phyloP scores from a whole-genome alignment of 2,888 invertebrate genomes.

The Blera fallax region DNA sequence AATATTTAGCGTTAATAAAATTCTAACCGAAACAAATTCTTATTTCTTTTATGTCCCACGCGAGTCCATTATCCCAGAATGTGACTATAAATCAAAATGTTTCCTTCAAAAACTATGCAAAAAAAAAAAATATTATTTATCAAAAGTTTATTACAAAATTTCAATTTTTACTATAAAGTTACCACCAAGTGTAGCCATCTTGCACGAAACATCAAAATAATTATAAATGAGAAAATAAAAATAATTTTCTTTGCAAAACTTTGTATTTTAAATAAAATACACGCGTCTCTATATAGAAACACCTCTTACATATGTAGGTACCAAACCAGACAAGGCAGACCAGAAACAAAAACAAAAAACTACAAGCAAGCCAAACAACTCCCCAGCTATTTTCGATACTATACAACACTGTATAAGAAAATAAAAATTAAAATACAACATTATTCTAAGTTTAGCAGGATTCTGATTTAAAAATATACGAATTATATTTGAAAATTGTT shows the following conservation, averaged over 20 bases:
- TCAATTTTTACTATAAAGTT: background rate
- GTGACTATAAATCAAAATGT: background rate
- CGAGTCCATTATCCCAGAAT: background rate
- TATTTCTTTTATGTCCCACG: slow-evolving; percentile 14
- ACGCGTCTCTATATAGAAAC: slow-evolving; percentile 5
- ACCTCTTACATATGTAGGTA: background rate
- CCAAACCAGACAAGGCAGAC: background rate
- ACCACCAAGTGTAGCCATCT: slow-evolving; percentile 2
- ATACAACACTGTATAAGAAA: background rate
- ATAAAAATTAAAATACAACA: slow-evolving; percentile 23
- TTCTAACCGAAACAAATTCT: background rate
- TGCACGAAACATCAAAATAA: background rate
- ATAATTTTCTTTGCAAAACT: too few relatives aligned
- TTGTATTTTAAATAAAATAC: background rate
- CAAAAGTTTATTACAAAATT: background rate
- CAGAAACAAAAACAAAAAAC: slow-evolving; percentile 1
- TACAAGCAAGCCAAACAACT: slow-evolving; percentile 12
- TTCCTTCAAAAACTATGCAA: background rate
- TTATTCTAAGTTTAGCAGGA: slow-evolving; percentile 67
- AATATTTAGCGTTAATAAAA: background rate
- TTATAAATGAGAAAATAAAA: background rate
- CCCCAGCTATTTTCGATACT: slow-evolving; percentile 23
- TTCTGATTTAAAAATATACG: slow-evolving; percentile 63
- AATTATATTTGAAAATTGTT: slow-evolving; percentile 67
- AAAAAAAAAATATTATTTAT: background rate